Evolutionary conservation across 2,888 invertebrate species (phyloP).

Genomic region (Oxystoma pomonae): DNA sequence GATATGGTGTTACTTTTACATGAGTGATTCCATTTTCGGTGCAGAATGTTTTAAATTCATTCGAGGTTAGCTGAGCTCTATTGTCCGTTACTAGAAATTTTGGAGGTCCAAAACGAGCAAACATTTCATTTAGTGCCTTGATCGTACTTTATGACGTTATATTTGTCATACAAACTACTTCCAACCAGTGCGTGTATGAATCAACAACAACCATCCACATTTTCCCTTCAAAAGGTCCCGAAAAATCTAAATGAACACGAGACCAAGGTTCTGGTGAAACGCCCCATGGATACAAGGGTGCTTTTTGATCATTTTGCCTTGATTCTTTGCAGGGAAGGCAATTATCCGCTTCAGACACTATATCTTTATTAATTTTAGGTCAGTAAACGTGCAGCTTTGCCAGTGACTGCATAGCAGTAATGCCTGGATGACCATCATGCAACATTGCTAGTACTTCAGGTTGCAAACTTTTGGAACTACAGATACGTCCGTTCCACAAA

Average conservation of each 20-base stretch:
- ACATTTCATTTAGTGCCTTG: background rate
- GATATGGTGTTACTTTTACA: conserved; percentile 20
- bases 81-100: background rate
- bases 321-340: background rate
- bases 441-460: background rate
- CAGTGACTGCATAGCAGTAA: background rate
- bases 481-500: background rate
- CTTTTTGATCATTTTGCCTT: background rate
- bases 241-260: background rate
- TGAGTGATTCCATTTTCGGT: conserved; percentile 10
- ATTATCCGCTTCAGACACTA: background rate
- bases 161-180: background rate
- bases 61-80: background rate
- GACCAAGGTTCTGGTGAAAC: background rate
- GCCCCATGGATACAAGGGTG: background rate
- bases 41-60: background rate
- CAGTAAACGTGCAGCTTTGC: background rate
- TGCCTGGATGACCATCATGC: background rate
- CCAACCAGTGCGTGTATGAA: background rate
- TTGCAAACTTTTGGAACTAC: background rate
- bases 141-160: background rate
- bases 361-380: background rate
- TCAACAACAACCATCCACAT: background rate
- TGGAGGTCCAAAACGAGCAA: background rate
- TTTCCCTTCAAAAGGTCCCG: background rate